A percentile compares a stretch with the other conserved stretches of the same genome.
Conservation (phyloP, 2,888 invertebrate species). For the Aromia moschata region DNA sequence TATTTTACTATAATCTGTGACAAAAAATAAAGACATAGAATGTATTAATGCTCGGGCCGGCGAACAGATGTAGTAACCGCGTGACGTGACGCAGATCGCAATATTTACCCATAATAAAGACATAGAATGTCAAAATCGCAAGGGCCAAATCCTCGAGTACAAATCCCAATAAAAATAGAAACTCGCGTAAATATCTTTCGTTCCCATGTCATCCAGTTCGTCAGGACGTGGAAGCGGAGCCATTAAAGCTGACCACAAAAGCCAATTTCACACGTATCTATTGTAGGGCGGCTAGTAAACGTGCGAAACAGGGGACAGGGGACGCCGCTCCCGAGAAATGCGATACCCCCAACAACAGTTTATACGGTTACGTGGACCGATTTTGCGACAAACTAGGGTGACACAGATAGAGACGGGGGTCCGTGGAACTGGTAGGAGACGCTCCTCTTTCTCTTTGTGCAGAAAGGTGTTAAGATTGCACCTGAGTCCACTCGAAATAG, state of each 20-base stretch:
- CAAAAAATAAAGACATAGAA: no score
- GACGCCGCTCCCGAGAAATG: slow-evolving; percentile 42
- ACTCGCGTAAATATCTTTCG: no score
- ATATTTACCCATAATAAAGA: no score
- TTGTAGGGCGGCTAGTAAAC: slow-evolving; percentile 38
- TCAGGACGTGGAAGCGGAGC: slow-evolving; percentile 29
- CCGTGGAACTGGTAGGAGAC: slow-evolving; percentile 22
- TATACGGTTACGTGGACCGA: slow-evolving; percentile 55
- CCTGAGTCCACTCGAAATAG: slow-evolving; percentile 61
- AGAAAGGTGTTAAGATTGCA: slow-evolving; percentile 60
- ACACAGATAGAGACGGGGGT: slow-evolving; percentile 37
- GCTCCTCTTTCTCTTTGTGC: slow-evolving; percentile 42
- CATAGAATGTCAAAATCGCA: no score
- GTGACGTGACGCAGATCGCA: no score
- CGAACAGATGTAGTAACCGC: no score
- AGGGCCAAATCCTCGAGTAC: no score
- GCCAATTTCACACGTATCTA: slow-evolving; percentile 54
- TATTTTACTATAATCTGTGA: no score
- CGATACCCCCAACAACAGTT: slow-evolving; percentile 53
- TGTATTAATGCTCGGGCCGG: no score
- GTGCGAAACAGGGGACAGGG: slow-evolving; percentile 46
- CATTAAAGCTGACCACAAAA: slow-evolving; percentile 53
- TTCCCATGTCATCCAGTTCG: slow-evolving; percentile 7
- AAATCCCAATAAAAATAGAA: no score
- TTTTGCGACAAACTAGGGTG: slow-evolving; percentile 48